Conservation (phyloP, 2,113 vertebrate genomes). For the Indicator indicator region DNA sequence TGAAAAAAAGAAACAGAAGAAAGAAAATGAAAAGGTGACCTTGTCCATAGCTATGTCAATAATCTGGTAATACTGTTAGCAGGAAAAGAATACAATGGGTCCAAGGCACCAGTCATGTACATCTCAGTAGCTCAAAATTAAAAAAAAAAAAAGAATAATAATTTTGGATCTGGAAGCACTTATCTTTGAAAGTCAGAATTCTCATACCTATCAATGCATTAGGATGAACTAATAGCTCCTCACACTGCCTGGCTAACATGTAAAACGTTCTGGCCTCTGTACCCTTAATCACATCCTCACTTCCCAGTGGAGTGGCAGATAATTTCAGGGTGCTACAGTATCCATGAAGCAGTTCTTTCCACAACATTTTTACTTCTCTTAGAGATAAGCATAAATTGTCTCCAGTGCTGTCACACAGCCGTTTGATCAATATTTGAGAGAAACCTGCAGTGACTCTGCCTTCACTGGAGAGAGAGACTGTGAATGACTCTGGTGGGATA, state of each 20-base stretch:
- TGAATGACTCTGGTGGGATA: background rate
- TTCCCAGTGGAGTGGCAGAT: background rate
- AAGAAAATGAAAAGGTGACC: slow-evolving; percentile 52
- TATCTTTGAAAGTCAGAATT: slow-evolving; percentile 52
- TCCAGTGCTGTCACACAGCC: slow-evolving; percentile 11
- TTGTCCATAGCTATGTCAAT: slow-evolving; percentile 45
- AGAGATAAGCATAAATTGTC: slow-evolving; percentile 23
- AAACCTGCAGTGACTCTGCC: slow-evolving; percentile 35
- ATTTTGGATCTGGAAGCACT: slow-evolving; percentile 35
- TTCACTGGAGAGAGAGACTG: background rate
- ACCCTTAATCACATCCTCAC: background rate
- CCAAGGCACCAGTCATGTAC: slow-evolving; percentile 12
- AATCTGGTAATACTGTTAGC: background rate
- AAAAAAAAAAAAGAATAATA: background rate
- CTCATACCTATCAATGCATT: background rate
- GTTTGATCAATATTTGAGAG: slow-evolving; percentile 35
- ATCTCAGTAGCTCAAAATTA: slow-evolving; percentile 38
- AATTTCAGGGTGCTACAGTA: background rate
- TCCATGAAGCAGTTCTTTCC: background rate
- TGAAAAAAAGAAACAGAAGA: background rate
- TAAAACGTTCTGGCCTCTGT: background rate
- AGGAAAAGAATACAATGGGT: background rate
- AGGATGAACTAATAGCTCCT: background rate
- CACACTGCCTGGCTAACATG: background rate
- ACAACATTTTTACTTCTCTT: slow-evolving; percentile 18